Base-by-base conservation (phyloP, 2,888 invertebrate species). In the Torymus auratus region DNA sequence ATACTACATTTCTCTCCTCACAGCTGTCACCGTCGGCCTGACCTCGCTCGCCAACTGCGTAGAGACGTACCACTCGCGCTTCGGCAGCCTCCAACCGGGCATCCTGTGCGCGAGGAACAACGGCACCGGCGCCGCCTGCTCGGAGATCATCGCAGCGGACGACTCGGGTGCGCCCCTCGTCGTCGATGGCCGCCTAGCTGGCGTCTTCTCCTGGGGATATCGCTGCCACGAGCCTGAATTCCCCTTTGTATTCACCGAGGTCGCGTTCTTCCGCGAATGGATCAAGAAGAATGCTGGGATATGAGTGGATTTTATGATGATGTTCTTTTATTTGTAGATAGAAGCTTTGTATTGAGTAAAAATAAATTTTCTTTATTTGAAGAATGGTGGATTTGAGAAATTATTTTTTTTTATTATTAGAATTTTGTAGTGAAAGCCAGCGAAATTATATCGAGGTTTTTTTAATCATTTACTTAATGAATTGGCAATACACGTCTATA, bases 1-100 rank as follows among this genome's bases (percentile, higher is more conserved):
- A 50, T n/a, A 1, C 2, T 5, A 13, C 12, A n/a, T 50, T 50
- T 15, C 15, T 17, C 11, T 14, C 15, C 83, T 92, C 50, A 93
- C 93, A 78, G 92, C 89, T 77, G 94, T 93, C 0, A 85, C 91
- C 60, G 92, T 94, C 0, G 93, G 93, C 0, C 91, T 92, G 84
- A 91, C 94, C 12, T 93, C 91, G 78, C 91, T 92, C 2, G 84
- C 89, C 2, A 76, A 87, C 0, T 94, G 94, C 85, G 88, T 87
- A 5, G 86, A 90, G 0, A 92, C 92, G 0, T 94, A 94, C 84
- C 12, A 76, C 53, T 67, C 68, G 53, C 52, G 68, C 14, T 61
- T 76, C 52, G 67, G 60, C 11, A 14, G 4, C 4, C 15, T 61
- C 2, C 60, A 13, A 12, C 68, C 73, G 3, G 73, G 65, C 4